These are phyloP conservation scores for Oscheius sp. DNA, from an alignment of 2,888 invertebrate species.

Conservation along the genomic window DNA sequence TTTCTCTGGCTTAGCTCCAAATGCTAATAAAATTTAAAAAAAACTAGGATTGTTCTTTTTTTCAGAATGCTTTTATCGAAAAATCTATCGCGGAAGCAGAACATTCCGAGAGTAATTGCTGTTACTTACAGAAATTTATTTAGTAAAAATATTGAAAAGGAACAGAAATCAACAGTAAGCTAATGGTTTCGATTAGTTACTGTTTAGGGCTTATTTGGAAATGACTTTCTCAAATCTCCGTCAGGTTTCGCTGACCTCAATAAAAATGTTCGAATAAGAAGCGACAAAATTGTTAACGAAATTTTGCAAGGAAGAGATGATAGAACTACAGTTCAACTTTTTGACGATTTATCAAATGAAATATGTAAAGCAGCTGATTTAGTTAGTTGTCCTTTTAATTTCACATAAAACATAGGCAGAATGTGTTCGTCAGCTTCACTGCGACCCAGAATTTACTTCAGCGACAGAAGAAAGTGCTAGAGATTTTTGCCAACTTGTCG, in stretches of 20 bases:
- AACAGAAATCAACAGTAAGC: neutral
- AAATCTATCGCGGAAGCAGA: neutral
- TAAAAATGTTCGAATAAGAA: constrained; percentile 43
- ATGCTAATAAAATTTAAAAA: too few species aligned
- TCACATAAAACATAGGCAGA: constrained; percentile 79
- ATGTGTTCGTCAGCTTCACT: constrained; percentile 93
- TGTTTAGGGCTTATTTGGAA: constrained; percentile 66
- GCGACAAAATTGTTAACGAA: constrained; percentile 38
- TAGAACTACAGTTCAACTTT: constrained; percentile 81
- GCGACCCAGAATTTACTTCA: constrained; percentile 80
- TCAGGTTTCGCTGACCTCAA: constrained; percentile 55
- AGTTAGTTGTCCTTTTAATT: constrained; percentile 63
- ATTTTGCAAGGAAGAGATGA: constrained; percentile 12
- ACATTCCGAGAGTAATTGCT: neutral
- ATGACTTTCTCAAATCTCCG: constrained; percentile 54
- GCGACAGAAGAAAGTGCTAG: constrained; percentile 92
- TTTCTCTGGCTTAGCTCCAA: too few species aligned
- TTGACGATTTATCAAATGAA: constrained; percentile 93
- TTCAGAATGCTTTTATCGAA: neutral
- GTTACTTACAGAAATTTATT: neutral
- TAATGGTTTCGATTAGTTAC: neutral
- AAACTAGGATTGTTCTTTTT: too few species aligned
- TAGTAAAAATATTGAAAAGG: neutral
- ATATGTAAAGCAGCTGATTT: constrained; percentile 95
- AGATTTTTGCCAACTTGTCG: constrained; percentile 89